phyloP scores from a whole-genome alignment of 2,797 vertebrate genomes.

The Thamnophis elegans region DNA sequence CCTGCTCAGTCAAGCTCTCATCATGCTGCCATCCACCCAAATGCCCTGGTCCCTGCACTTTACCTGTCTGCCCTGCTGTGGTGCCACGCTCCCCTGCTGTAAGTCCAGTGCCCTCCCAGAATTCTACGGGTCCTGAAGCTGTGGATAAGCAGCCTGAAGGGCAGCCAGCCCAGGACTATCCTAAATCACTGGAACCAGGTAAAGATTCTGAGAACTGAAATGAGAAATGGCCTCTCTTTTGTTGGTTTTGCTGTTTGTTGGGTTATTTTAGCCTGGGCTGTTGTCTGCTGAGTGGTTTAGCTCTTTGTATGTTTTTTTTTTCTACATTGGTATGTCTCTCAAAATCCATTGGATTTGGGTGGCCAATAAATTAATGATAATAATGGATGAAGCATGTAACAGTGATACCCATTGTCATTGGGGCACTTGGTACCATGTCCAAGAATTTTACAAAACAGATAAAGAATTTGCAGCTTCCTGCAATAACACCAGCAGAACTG shows the following conservation, averaged over 20 bases:
- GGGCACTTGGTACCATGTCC: too few relatives aligned
- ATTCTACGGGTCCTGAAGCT: conserved; percentile 74
- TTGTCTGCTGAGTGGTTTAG: neutral
- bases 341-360: neutral
- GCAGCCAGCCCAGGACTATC: conserved; percentile 77
- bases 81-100: conserved; percentile 81
- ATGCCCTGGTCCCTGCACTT: conserved; percentile 86
- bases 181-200: conserved; percentile 88
- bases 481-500: too few relatives aligned
- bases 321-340: neutral
- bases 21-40: conserved; percentile 88
- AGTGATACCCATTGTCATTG: too few relatives aligned
- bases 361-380: neutral
- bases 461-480: too few relatives aligned
- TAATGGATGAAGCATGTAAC: too few relatives aligned
- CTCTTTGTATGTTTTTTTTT: neutral
- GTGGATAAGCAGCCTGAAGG: conserved; percentile 81
- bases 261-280: neutral
- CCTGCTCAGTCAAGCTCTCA: conserved; percentile 81
- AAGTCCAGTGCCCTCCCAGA: conserved; percentile 80
- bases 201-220: conserved; percentile 3
- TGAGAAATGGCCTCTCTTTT: neutral
- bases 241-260: neutral
- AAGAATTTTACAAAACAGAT: too few relatives aligned
- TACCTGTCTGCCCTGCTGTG: conserved; percentile 74